Evolutionary conservation across 92 coral and sea anemone genomes (phyloP), one percentile per base, ranked within the genome.

Genomic region (Umimayanthus kanabou): DNA sequence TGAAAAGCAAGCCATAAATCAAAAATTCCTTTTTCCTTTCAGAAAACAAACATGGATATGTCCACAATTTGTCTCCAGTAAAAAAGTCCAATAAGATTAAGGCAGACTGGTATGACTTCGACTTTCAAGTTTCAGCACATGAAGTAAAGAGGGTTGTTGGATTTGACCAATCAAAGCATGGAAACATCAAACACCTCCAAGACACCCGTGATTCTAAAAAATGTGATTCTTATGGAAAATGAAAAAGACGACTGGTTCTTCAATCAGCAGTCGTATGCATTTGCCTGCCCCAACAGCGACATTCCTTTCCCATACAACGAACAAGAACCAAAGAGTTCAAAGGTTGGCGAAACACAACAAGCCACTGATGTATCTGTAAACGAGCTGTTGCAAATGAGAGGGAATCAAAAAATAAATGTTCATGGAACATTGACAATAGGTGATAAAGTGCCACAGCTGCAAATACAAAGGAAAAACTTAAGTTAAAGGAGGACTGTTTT

Each of bases 331-430:
- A 33, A 64, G 61, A n/a, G 33, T 20, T 37, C 73, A 20, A 18
- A 6, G 7, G 29, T 39, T 29, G 67, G 61, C 18, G 50, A 15
- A 77, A 15, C 80, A 77, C 80, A 77, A 37, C 80, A 77, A 77
- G 80, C 80, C 23, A 40, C 15, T 4, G 79, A 30, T 81, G 66
- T 58, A 39, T 26, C 89, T 33, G 30, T 77, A 77, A 40, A 71
- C 11, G 82, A 86, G 67, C 84, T 86, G 33, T 33, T 55, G 18
- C 61, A 80, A 65, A 57, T 86, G 76, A 42, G 75, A 77, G 39
- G 61, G 26, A 86, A 86, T 64, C 89, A 86, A 77, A 86, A 86
- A 45, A 84, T 86, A 70, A 86, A 77, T 77, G 84, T 85, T 50
- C 73, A 28, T 69, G 66, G 67, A 85, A 85, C 88, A 72, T 66